phyloP scores from a whole-genome alignment of 2,113 vertebrate genomes.

The Alethe diademata region DNA sequence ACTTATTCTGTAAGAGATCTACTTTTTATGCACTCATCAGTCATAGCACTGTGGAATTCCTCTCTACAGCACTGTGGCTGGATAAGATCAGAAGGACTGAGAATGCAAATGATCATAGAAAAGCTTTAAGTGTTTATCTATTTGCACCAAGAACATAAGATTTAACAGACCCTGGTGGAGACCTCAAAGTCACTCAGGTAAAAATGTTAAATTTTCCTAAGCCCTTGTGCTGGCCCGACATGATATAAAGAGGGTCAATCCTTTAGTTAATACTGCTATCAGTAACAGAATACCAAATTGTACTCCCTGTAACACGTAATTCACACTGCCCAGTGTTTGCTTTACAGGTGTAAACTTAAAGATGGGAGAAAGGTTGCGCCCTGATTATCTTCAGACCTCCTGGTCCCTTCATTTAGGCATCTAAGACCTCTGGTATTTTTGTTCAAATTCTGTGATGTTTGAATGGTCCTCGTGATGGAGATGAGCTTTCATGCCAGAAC shows the following conservation, averaged over 20 bases:
- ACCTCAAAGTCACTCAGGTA: constrained; percentile 39
- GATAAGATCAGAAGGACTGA: not conserved
- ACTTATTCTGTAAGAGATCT: not conserved
- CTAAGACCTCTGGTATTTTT: not conserved
- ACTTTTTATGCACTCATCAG: not conserved
- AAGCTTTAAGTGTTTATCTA: constrained; percentile 8
- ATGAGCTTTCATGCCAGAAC: not conserved
- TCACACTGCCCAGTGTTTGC: not conserved
- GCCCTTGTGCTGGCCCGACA: not conserved
- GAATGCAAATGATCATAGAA: not conserved
- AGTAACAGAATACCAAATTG: not conserved
- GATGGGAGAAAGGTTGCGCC: not conserved
- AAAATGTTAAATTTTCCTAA: constrained; percentile 44
- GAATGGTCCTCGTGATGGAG: not conserved
- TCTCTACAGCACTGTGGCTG: not conserved
- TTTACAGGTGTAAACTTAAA: not conserved
- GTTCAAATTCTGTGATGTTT: not conserved
- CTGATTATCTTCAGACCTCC: not conserved
- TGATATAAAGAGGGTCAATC: not conserved
- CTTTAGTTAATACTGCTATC: not conserved
- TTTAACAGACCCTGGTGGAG: not conserved
- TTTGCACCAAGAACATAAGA: not conserved
- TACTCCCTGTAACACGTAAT: not conserved
- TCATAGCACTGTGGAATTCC: not conserved
- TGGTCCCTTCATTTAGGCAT: not conserved